These are phyloP conservation scores for Acanthornis magna DNA, from an alignment of 2,797 vertebrate species.

Conservation along the genomic window DNA sequence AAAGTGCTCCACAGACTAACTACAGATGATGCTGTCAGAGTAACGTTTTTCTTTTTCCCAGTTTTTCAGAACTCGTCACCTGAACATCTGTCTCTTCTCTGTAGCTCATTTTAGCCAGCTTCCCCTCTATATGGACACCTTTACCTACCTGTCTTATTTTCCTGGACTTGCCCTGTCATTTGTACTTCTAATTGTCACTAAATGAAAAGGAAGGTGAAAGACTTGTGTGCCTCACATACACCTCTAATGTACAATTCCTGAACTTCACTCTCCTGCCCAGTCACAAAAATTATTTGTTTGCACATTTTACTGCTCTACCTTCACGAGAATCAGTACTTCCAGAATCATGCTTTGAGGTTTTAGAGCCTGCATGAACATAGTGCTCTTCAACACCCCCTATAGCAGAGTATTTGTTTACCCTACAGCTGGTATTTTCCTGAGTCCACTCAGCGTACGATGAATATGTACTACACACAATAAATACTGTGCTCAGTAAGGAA, in stretches of 20 bases:
- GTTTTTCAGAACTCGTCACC: neutral
- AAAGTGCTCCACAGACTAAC: neutral
- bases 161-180: neutral
- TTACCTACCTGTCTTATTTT: neutral
- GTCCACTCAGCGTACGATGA: rapidly evolving
- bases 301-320: neutral
- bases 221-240: neutral
- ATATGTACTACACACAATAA: rapidly evolving
- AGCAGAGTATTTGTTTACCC: neutral
- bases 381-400: neutral
- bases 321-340: neutral
- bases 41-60: neutral
- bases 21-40: neutral
- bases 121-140: neutral
- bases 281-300: neutral
- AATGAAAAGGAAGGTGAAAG: neutral
- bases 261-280: neutral
- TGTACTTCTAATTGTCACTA: neutral
- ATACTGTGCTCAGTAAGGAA: neutral
- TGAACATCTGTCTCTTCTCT: neutral
- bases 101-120: neutral
- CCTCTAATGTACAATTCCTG: neutral
- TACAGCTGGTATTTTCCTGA: neutral
- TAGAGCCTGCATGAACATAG: neutral
- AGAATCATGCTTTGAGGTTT: neutral